Conservation (phyloP, 2,888 invertebrate genomes). For the Pachydiplax longipennis region DNA sequence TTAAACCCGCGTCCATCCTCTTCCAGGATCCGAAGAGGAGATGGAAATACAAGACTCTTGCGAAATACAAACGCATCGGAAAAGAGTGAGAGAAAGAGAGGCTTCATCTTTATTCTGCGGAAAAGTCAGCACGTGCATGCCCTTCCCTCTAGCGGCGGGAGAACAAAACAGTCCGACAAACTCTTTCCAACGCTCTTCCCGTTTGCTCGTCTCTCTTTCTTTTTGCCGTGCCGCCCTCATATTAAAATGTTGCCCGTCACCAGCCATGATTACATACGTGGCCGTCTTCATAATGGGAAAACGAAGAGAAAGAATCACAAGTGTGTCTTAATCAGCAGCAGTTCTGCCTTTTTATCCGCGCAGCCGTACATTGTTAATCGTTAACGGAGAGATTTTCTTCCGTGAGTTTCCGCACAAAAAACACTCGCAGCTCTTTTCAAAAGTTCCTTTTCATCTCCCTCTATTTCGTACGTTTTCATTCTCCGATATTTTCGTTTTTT, state of each 20-base stretch:
- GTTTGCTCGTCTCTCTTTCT: background rate
- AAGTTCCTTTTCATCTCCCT: background rate
- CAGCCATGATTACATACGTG: constrained; percentile 19
- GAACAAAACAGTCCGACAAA: constrained; percentile 6
- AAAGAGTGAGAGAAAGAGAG: background rate
- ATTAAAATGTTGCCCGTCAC: constrained; percentile 43
- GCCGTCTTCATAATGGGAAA: constrained; percentile 20
- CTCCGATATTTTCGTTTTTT: background rate
- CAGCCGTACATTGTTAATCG: background rate
- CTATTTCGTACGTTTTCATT: background rate
- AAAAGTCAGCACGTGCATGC: constrained; percentile 3
- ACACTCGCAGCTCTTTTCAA: background rate
- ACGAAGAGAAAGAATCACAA: background rate
- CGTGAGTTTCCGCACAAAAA: background rate
- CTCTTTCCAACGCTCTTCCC: background rate
- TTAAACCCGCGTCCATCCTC: background rate
- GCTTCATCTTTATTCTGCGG: background rate
- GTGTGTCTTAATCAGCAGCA: constrained; percentile 29
- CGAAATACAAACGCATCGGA: background rate
- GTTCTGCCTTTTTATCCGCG: background rate
- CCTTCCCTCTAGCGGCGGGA: constrained; percentile 24
- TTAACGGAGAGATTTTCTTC: background rate
- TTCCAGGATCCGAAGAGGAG: background rate
- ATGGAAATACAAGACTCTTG: background rate
- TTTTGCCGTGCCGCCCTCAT: background rate